Evolutionary conservation across 2,113 vertebrate genomes (phyloP), one percentile per base, ranked within the genome.

Genomic region (Ceratotherium simum): DNA sequence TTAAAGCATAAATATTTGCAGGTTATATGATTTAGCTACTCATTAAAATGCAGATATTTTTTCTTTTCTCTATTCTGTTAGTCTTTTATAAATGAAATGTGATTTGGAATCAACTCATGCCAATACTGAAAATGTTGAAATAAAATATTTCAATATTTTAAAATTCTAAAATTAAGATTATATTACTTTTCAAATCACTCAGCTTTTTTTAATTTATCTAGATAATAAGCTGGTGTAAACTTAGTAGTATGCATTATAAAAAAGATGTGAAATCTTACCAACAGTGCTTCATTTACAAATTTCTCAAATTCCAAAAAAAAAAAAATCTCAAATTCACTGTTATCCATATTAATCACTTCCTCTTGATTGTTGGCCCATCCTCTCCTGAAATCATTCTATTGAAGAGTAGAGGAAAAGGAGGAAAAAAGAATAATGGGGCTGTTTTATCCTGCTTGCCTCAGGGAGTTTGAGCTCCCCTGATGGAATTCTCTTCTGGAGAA

Each of bases 121-220:
- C 51, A 94, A 36, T 58, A 54, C 2, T 84, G 9, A 67, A 89
- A 93, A 89, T 65, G 46, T 86, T 79, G 46, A 95, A 82, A 86
- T 72, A 62, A 81, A 91, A 85, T 93, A 46, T 93, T 76, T 94
- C 81, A 90, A 21, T 83, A 93, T 87, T 95, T 4, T 73, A 39
- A 72, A 76, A 36, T 75, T 85, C 81, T 25, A 58, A 85, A 82
- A 90, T 85, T 78, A 92, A 90, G n/a, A 51, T 42, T 90, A 78
- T 72, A 88, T 62, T 78, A 51, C 87, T 95, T 90, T 93, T 70
- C 36, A 95, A 85, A 86, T 83, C 60, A 95, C 36, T 73, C 29
- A 20, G n/a, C 14, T 90, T 80, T 89, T 75, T 62, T 54, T 33
- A 67, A 60, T 65, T 70, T 39, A n/a, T 90, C 62, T 97, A 64